Base-by-base conservation (phyloP, 2,797 vertebrate species). In the Enteromius unitaeniatus region DNA sequence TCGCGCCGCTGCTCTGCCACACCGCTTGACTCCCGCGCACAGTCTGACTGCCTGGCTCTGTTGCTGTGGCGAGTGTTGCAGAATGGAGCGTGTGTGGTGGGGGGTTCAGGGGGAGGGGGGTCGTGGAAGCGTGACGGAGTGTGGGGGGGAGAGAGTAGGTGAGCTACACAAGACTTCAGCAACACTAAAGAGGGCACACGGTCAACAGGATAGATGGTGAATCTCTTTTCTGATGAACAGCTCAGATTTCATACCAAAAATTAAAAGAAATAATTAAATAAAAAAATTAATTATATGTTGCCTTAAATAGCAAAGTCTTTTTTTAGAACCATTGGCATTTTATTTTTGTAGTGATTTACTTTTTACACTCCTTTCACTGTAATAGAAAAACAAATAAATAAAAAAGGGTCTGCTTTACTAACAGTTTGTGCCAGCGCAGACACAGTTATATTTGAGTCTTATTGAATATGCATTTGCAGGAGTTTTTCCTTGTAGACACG, bases 31-130 rank as follows among this genome's bases (percentile, higher is more conserved):
- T 88, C 82, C 90, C 82, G 87, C 47, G 51, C 74, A 31, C 86
- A 53, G 78, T 81, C 79, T 86, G 86, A 79, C 90, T 89, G 87
- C 85, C 84, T 86, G 82, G 84, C 82, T 87, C 82, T 75, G 88
- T 88, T 89, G 86, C 88, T 21, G 87, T 91, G 90, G 13, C 87
- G 78, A 92, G 88, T 74, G 86, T 84, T 88, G 91, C 78, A 87
- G 89, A 92, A 91, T 77, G 79, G 89, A 91, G 89, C 69, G 77
- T 80, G 15, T 82, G 82, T 28, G 45, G 58, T 14, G 21, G 79
- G 45, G 76, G 55, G 51, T 37, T 87, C 60, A 14, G 73, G 82
- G 17, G 65, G 83, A 85, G 87, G 85, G 42, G 73, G 68, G 82
- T 81, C 58, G 84, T 34, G 87, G 58, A 83, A 91, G 91, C 87